Evolutionary conservation across 92 coral and sea anemone species (phyloP).

Genomic region (Bergia puertoricense): DNA sequence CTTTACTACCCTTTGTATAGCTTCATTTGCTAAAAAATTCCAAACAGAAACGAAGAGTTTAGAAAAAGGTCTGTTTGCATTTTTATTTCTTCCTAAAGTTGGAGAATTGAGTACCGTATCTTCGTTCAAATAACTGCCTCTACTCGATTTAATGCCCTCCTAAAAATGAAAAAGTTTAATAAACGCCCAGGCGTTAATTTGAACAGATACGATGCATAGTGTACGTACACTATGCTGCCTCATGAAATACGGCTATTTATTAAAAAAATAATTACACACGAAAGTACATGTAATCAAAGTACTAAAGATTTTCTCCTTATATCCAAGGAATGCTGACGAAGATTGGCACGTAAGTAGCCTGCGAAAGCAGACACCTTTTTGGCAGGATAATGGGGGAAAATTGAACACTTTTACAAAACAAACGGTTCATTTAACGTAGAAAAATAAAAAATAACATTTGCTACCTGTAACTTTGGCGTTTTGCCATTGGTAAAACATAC

Average conservation of each 20-base stretch:
- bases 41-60: not conserved
- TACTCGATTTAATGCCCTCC: not conserved
- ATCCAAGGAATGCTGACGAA: not conserved
- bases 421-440: no score
- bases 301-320: slow-evolving; percentile 5
- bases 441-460: no score
- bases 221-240: not conserved
- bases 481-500: not conserved
- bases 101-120: not conserved
- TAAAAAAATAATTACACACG: not conserved
- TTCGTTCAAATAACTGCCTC: not conserved
- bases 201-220: not conserved
- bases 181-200: not conserved
- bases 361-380: no score
- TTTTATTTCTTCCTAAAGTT: not conserved
- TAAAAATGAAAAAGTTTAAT: not conserved
- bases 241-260: not conserved
- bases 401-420: no score
- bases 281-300: not conserved
- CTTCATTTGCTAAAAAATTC: not conserved
- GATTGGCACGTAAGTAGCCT: not conserved
- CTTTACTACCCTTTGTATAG: slow-evolving; percentile 1
- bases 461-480: not conserved
- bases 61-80: not conserved
- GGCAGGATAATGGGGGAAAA: no score